Conservation (phyloP, 2,797 vertebrate genomes). For the Triplophysa yarkandensis region DNA sequence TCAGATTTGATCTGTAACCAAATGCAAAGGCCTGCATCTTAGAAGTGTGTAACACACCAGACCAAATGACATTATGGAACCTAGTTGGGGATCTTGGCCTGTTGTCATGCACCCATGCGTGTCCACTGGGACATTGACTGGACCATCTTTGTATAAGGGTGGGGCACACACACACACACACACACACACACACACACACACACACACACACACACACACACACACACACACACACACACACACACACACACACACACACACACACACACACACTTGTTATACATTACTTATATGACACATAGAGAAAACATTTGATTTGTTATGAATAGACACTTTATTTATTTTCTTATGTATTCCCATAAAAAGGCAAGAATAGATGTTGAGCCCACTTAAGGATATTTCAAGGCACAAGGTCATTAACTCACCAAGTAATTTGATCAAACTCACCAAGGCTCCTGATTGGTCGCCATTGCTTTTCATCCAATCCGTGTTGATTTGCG, state of each 20-base stretch:
- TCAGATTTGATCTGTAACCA: conserved; percentile 3
- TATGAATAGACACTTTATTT: no score
- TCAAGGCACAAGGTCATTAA: background rate
- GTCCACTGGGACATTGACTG: conserved; percentile 12
- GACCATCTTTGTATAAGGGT: conserved; percentile 17
- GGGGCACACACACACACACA: conserved; percentile 30
- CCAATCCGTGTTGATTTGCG: conserved; percentile 56
- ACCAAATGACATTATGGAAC: background rate
- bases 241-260: no score
- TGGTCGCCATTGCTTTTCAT: conserved; percentile 67
- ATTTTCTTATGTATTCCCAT: background rate
- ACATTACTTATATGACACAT: background rate
- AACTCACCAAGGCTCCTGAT: conserved; percentile 72
- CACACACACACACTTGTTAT: conserved; percentile 11
- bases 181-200: no score
- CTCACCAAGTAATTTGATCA: background rate
- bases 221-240: no score
- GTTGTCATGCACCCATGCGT: conserved; percentile 19
- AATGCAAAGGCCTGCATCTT: background rate
- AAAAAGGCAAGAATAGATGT: background rate
- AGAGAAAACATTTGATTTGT: background rate
- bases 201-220: no score
- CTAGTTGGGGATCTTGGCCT: conserved; percentile 18
- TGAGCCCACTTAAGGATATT: background rate
- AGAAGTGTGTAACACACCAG: background rate